Conservation (phyloP, 2,113 vertebrate genomes). For the Ranitomeya variabilis region DNA sequence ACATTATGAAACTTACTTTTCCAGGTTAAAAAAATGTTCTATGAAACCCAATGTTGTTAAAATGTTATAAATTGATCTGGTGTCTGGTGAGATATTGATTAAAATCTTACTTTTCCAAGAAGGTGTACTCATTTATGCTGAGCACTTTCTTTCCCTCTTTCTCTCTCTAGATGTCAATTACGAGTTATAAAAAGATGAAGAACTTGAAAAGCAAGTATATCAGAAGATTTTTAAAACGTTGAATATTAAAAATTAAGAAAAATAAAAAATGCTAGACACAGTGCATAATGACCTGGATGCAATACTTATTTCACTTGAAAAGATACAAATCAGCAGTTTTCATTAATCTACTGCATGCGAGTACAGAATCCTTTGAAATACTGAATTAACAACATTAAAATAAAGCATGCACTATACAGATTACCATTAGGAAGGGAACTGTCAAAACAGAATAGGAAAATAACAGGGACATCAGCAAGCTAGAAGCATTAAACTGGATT, state of each 20-base stretch:
- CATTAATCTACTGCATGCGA: background rate
- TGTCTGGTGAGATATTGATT: too few relatives aligned
- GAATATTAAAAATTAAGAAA: background rate
- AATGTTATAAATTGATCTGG: too few relatives aligned
- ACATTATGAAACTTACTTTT: too few relatives aligned
- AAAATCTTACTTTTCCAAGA: too few relatives aligned
- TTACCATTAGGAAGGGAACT: background rate
- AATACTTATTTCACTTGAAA: background rate
- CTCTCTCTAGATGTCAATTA: too few relatives aligned
- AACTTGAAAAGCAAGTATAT: background rate
- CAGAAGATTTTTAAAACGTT: background rate
- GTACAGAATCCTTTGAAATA: background rate
- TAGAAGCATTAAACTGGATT: constrained; percentile 18
- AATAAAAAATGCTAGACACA: background rate
- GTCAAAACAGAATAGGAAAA: constrained; percentile 19
- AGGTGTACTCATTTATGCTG: too few relatives aligned
- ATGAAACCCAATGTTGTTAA: too few relatives aligned
- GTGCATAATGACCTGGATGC: too few relatives aligned
- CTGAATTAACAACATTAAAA: constrained; percentile 14
- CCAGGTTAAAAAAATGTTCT: too few relatives aligned
- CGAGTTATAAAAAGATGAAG: background rate
- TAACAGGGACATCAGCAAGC: constrained; percentile 26
- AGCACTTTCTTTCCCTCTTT: too few relatives aligned
- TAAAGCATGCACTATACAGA: background rate
- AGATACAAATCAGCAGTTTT: background rate